Evolutionary conservation across 2,113 vertebrate species (phyloP).

Genomic region (Menidia beryllina): DNA sequence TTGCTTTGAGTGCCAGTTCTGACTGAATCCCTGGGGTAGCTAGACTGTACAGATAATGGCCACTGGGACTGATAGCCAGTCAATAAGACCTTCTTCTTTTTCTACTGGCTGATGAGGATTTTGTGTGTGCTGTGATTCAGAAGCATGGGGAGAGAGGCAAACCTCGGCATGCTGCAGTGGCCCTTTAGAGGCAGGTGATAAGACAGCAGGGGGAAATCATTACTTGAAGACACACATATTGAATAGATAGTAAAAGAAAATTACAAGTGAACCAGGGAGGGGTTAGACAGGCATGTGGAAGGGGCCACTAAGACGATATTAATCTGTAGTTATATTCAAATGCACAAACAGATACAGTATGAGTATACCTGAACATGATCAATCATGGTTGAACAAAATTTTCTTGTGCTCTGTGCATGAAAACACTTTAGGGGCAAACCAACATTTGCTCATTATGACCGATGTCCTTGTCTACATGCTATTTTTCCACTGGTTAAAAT

Average conservation of each 20-base stretch:
- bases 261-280: slow-evolving; percentile 5
- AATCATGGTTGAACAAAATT: slow-evolving; percentile 6
- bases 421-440: not conserved
- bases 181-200: not conserved
- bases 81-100: slow-evolving; percentile 31
- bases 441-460: slow-evolving; percentile 34
- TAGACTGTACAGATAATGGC: slow-evolving; percentile 57
- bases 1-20: slow-evolving; percentile 38
- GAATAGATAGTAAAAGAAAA: not conserved
- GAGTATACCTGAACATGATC: not conserved
- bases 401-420: not conserved
- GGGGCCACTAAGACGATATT: slow-evolving; percentile 8
- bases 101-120: slow-evolving; percentile 32
- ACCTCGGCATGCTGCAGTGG: not conserved
- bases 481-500: slow-evolving; percentile 34
- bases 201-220: not conserved
- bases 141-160: slow-evolving; percentile 21
- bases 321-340: slow-evolving; percentile 39
- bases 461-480: slow-evolving; percentile 16
- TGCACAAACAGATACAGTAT: not conserved
- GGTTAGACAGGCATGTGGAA: slow-evolving; percentile 2
- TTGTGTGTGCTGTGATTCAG: slow-evolving; percentile 20
- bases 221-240: not conserved
- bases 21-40: slow-evolving; percentile 62
- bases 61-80: slow-evolving; percentile 34